Percentiles rank a stretch among this genome's conserved stretches.
phyloP scores from a whole-genome alignment of 2,888 invertebrate genomes.

The Lepidochitona cinerea region DNA sequence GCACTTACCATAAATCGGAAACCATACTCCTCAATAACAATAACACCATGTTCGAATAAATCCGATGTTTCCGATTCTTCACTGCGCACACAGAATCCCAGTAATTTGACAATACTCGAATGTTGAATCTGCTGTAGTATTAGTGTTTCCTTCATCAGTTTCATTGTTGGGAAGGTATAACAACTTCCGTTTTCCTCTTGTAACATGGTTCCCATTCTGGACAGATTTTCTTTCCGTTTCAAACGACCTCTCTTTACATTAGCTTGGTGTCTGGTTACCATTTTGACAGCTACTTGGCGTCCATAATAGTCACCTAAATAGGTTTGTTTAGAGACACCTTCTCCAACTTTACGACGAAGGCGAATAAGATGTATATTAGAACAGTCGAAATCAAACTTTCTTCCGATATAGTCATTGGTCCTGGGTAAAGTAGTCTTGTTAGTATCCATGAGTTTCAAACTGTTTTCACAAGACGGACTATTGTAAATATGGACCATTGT shows the following conservation, averaged over 20 bases:
- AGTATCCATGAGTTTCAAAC: no score
- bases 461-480: no score
- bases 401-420: no score
- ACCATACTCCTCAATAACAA: conserved; percentile 61
- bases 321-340: conserved; percentile 66
- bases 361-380: conserved; percentile 54
- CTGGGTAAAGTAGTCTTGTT: no score
- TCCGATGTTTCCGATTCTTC: conserved; percentile 65
- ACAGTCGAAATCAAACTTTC: no score
- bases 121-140: conserved; percentile 60
- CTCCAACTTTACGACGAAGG: conserved; percentile 59
- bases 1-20: conserved; percentile 49
- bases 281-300: conserved; percentile 59
- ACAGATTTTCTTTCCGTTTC: conserved; percentile 22
- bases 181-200: conserved; percentile 32
- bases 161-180: conserved; percentile 59
- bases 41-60: conserved; percentile 60
- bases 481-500: no score
- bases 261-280: conserved; percentile 64
- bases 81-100: conserved; percentile 65
- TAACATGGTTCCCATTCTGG: background rate
- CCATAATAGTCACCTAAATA: conserved; percentile 54
- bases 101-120: conserved; percentile 54
- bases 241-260: conserved; percentile 60
- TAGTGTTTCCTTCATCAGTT: conserved; percentile 67